These are phyloP conservation scores for Latrodectus geometricus DNA, from an alignment of 1,140 invertebrate genomes.

Conservation along the genomic window DNA sequence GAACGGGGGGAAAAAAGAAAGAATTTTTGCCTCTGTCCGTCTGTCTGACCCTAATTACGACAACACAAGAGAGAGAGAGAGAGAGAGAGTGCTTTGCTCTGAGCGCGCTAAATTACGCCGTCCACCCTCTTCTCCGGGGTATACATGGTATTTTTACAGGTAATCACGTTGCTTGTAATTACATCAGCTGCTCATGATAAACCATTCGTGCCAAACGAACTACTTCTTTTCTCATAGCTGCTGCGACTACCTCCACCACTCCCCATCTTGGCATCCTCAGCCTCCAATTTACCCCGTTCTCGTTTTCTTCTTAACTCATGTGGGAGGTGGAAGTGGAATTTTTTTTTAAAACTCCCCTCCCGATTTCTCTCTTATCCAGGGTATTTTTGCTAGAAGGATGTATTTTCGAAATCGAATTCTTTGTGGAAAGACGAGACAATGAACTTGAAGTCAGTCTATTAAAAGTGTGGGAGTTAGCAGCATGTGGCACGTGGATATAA, in stretches of 20 bases:
- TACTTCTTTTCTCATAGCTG: slow-evolving; percentile 33
- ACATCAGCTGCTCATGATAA: slow-evolving; percentile 60
- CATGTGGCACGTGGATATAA: too few relatives aligned
- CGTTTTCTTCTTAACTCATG: background rate
- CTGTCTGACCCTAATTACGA: slow-evolving; percentile 53
- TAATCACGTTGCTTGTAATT: slow-evolving; percentile 60
- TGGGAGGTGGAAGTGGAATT: too few relatives aligned
- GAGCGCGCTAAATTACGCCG: slow-evolving; percentile 38
- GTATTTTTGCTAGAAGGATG: too few relatives aligned
- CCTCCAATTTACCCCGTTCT: slow-evolving; percentile 46
- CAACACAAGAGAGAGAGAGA: slow-evolving; percentile 26
- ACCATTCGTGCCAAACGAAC: slow-evolving; percentile 60
- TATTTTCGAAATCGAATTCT: too few relatives aligned
- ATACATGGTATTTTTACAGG: slow-evolving; percentile 58
- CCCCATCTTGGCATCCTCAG: slow-evolving; percentile 1
- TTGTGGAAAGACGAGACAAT: too few relatives aligned
- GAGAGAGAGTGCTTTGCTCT: slow-evolving; percentile 14
- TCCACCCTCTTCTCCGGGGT: slow-evolving; percentile 11
- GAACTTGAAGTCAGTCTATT: too few relatives aligned
- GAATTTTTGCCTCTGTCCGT: slow-evolving; percentile 38
- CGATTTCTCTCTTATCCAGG: too few relatives aligned
- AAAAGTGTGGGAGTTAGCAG: too few relatives aligned
- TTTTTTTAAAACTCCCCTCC: too few relatives aligned
- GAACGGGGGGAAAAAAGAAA: background rate
- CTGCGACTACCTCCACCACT: background rate